Conservation (phyloP, 2,113 vertebrate genomes). For the Gnathonemus echidnorhynchus region DNA sequence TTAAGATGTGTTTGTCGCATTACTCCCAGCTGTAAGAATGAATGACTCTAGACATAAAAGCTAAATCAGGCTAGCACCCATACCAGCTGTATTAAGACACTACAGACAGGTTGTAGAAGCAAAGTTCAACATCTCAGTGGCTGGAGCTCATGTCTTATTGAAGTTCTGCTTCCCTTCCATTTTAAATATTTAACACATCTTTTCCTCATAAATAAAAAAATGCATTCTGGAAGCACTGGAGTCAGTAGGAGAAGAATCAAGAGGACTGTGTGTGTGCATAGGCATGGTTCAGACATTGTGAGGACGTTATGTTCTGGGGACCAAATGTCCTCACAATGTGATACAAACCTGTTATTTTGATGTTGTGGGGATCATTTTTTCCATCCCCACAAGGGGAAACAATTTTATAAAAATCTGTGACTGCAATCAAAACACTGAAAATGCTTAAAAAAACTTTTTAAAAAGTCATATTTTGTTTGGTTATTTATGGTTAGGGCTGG, state of each 20-base stretch:
- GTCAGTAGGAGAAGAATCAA: background rate
- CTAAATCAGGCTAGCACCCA: background rate
- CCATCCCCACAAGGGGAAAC: no score
- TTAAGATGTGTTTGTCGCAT: background rate
- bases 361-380: no score
- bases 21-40: background rate
- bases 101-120: background rate
- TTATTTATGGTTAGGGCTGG: no score
- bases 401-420: no score
- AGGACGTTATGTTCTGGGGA: no score
- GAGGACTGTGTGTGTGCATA: background rate
- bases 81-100: background rate
- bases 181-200: slow-evolving; percentile 21
- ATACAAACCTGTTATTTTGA: no score
- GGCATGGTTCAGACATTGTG: no score
- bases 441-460: no score
- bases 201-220: slow-evolving; percentile 22
- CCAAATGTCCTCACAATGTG: no score
- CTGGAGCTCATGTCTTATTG: background rate
- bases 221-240: background rate
- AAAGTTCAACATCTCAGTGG: background rate
- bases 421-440: no score
- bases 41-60: background rate
- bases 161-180: background rate
- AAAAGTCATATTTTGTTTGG: no score